A percentile compares a stretch with the other conserved stretches of the same genome.
Conservation (phyloP, 2,888 invertebrate species). For the Helleia helle region DNA sequence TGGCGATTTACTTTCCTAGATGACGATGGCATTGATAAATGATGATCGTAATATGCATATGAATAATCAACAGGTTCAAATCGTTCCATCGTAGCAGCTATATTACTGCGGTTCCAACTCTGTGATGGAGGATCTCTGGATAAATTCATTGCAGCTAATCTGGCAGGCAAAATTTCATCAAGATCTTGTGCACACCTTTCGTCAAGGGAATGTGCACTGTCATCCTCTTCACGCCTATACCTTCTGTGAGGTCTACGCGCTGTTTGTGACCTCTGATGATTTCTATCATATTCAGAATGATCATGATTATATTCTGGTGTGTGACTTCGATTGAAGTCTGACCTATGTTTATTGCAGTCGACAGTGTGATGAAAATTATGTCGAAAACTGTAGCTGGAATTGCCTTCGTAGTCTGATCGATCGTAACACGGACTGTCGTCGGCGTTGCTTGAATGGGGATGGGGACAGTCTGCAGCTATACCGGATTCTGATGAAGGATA, state of each 20-base stretch:
- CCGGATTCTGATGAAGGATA: slow-evolving; percentile 72
- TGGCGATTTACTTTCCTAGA: slow-evolving; percentile 61
- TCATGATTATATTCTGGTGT: slow-evolving; percentile 61
- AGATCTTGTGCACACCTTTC: slow-evolving; percentile 64
- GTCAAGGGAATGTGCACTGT: slow-evolving; percentile 61
- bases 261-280: slow-evolving; percentile 52
- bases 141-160: slow-evolving; percentile 63
- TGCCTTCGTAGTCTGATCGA: slow-evolving; percentile 60
- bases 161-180: slow-evolving; percentile 66
- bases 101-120: slow-evolving; percentile 77
- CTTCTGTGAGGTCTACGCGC: slow-evolving; percentile 51
- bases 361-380: slow-evolving; percentile 56
- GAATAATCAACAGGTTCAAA: slow-evolving; percentile 84
- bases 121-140: slow-evolving; percentile 60
- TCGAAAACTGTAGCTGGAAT: slow-evolving; percentile 55
- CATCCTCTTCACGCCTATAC: slow-evolving; percentile 56
- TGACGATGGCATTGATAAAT: slow-evolving; percentile 77
- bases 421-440: slow-evolving; percentile 66
- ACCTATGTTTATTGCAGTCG: slow-evolving; percentile 55
- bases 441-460: slow-evolving; percentile 59
- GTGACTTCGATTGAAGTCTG: slow-evolving; percentile 56
- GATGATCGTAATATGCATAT: slow-evolving; percentile 87
- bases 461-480: slow-evolving; percentile 66
- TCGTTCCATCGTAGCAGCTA: slow-evolving; percentile 77
- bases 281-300: slow-evolving; percentile 54